These are phyloP conservation scores for Crocodylus rhombifer DNA, from an alignment of 2,797 vertebrate genomes.

Conservation along the genomic window DNA sequence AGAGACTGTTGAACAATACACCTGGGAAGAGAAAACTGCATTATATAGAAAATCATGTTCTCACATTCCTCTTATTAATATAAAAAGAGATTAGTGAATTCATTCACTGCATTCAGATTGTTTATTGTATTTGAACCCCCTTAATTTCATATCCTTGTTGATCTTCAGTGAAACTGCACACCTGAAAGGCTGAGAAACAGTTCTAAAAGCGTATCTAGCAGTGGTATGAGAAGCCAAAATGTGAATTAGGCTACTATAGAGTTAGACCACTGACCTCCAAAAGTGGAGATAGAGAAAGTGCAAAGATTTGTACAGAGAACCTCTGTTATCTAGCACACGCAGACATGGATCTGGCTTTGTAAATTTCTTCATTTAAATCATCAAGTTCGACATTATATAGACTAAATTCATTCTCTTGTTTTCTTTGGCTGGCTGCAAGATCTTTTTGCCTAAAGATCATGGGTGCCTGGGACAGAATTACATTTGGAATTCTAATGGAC, in stretches of 20 bases:
- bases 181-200: neutral
- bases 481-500: conserved; percentile 54
- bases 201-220: neutral
- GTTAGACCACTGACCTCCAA: neutral
- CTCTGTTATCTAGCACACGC: conserved; percentile 22
- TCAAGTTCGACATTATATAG: conserved; percentile 22
- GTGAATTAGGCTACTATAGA: neutral
- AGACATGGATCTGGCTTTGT: conserved; percentile 11
- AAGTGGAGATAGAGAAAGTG: neutral
- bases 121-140: neutral
- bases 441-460: conserved; percentile 49
- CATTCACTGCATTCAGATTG: conserved; percentile 34
- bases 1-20: neutral
- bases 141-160: neutral
- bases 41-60: neutral
- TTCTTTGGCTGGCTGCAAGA: conserved; percentile 43
- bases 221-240: neutral
- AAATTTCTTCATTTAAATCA: conserved; percentile 56
- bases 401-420: conserved; percentile 56
- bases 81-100: conserved; percentile 62
- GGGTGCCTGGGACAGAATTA: conserved; percentile 17
- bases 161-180: neutral
- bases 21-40: neutral
- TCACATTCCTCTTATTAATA: conserved; percentile 61
- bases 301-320: neutral